phyloP scores from a whole-genome alignment of 2,888 invertebrate species.

The Dicyrtoma fusca region DNA sequence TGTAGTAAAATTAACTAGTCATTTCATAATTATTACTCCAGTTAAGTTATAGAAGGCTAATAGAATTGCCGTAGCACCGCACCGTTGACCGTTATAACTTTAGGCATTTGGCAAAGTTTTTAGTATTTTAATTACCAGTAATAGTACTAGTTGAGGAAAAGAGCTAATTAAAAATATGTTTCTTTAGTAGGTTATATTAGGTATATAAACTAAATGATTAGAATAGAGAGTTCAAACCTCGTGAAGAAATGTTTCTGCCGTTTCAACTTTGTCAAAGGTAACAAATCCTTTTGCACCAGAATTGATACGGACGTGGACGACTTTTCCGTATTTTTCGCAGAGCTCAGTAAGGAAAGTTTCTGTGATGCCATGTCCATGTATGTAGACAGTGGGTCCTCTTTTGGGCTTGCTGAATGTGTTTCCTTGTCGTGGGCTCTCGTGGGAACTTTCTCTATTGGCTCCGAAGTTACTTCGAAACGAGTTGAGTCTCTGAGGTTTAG shows the following conservation, averaged over 20 bases:
- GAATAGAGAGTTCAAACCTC: constrained; percentile 67
- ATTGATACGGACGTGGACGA: constrained; percentile 58
- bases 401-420: constrained; percentile 64
- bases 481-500: constrained; percentile 22
- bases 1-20: too few species aligned
- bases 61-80: too few species aligned
- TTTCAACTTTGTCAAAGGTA: constrained; percentile 86
- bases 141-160: too few species aligned
- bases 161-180: too few species aligned
- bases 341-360: constrained; percentile 70
- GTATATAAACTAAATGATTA: too few species aligned
- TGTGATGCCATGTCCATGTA: constrained; percentile 76
- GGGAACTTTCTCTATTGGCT: constrained; percentile 18
- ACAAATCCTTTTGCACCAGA: constrained; percentile 69
- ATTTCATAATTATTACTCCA: too few species aligned
- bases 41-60: too few species aligned
- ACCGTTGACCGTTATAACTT: too few species aligned
- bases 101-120: too few species aligned
- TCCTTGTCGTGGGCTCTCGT: constrained; percentile 11
- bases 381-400: constrained; percentile 80
- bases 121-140: too few species aligned
- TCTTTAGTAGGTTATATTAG: too few species aligned
- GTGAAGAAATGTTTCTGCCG: constrained; percentile 80
- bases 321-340: constrained; percentile 51
- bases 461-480: constrained; percentile 16